A percentile compares a stretch with the other conserved stretches of the same genome.
phyloP scores from a whole-genome alignment of 2,113 vertebrate genomes.

The Muscicapa adusta region DNA sequence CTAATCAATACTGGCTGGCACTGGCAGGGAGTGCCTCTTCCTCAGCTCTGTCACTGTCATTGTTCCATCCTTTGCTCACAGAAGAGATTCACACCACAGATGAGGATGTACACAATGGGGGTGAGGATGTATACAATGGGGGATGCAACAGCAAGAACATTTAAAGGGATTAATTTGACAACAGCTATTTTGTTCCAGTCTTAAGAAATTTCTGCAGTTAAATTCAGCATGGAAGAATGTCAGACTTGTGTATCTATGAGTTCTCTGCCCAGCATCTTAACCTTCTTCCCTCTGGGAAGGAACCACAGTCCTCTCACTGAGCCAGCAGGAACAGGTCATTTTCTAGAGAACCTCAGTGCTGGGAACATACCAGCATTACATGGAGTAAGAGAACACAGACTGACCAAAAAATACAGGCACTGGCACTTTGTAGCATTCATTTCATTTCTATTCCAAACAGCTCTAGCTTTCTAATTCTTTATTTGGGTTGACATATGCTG shows the following conservation, averaged over 20 bases:
- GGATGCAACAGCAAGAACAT: not conserved
- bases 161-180: not conserved
- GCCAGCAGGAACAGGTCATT: not conserved
- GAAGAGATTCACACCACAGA: not conserved
- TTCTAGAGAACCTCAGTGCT: not conserved
- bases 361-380: not conserved
- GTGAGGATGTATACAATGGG: not conserved
- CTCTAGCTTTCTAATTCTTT: slow-evolving; percentile 43
- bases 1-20: not conserved
- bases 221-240: not conserved
- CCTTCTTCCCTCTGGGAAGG: not conserved
- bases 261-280: not conserved
- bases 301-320: not conserved
- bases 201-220: not conserved
- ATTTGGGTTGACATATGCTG: slow-evolving; percentile 21
- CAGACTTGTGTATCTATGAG: not conserved
- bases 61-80: not conserved
- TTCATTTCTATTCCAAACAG: not conserved
- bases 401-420: not conserved
- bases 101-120: not conserved
- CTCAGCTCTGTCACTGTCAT: not conserved
- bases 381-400: not conserved
- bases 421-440: not conserved
- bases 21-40: not conserved
- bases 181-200: not conserved